phyloP scores from a whole-genome alignment of 2,113 vertebrate genomes.

The Cyprinodon brontotheroides region DNA sequence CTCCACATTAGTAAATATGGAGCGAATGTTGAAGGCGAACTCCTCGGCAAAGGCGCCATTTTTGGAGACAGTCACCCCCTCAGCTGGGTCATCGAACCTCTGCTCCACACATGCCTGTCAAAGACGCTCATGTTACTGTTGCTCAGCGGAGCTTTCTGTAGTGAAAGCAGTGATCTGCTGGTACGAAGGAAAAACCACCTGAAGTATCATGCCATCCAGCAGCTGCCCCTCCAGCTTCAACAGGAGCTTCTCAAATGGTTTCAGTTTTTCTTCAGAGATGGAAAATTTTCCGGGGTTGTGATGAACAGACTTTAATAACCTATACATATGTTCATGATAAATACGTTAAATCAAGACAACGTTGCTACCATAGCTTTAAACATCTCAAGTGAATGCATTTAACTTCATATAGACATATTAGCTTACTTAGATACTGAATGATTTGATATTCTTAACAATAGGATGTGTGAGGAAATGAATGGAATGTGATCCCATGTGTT shows the following conservation, averaged over 20 bases:
- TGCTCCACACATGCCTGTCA: slow-evolving; percentile 94
- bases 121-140: slow-evolving; percentile 3
- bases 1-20: slow-evolving; percentile 90
- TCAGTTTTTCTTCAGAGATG: slow-evolving; percentile 94
- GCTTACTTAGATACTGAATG: too few relatives aligned
- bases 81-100: slow-evolving; percentile 90
- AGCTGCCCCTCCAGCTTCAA: slow-evolving; percentile 94
- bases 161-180: background rate
- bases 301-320: slow-evolving; percentile 96
- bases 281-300: slow-evolving; percentile 97
- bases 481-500: too few relatives aligned
- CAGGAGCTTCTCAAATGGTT: slow-evolving; percentile 96
- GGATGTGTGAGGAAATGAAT: too few relatives aligned
- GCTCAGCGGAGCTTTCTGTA: background rate
- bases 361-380: background rate
- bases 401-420: too few relatives aligned
- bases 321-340: slow-evolving; percentile 44
- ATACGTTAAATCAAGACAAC: background rate
- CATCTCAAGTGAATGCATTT: too few relatives aligned
- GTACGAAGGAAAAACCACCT: slow-evolving; percentile 77
- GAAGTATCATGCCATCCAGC: slow-evolving; percentile 94
- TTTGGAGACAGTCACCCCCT: slow-evolving; percentile 90
- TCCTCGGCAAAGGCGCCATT: slow-evolving; percentile 95
- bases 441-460: too few relatives aligned
- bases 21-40: slow-evolving; percentile 90